A percentile compares a stretch with the other conserved stretches of the same genome.
Evolutionary conservation across 2,113 vertebrate genomes (phyloP).

Genomic region (Panthera leo): DNA sequence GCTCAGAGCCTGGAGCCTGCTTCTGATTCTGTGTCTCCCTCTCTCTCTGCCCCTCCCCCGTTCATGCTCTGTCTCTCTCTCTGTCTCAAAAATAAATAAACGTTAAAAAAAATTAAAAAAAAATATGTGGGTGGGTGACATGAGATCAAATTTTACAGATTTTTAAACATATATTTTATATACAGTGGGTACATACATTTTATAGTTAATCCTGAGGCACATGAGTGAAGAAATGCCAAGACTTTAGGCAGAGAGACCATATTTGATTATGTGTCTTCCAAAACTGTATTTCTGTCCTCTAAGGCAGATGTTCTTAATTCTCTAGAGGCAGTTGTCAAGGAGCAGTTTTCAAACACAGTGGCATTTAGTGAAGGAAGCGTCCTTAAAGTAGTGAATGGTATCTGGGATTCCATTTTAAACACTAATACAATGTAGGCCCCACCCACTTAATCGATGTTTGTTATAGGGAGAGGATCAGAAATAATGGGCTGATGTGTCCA

Average conservation of each 20-base stretch:
- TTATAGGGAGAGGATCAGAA: neutral
- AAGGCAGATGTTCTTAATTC: neutral
- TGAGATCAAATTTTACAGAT: neutral
- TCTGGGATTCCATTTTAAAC: neutral
- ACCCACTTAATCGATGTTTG: neutral
- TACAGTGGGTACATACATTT: neutral
- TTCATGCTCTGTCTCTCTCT: too few relatives aligned
- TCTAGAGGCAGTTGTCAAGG: neutral
- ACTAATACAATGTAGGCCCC: neutral
- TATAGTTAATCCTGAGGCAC: neutral
- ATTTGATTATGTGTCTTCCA: neutral
- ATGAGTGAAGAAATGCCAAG: neutral
- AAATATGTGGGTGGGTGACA: neutral
- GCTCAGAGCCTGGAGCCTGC: too few relatives aligned
- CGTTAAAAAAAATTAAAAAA: too few relatives aligned
- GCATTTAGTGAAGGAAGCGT: neutral
- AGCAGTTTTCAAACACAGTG: neutral
- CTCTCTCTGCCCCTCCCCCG: too few relatives aligned
- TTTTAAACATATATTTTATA: neutral
- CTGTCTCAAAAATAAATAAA: too few relatives aligned
- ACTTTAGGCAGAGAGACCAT: neutral
- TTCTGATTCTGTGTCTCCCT: too few relatives aligned
- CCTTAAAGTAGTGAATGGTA: neutral
- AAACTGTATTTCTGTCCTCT: neutral
- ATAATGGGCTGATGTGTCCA: neutral